Evolutionary conservation across 2,797 vertebrate genomes (phyloP), one percentile per base, ranked within the genome.

Genomic region (Tinamus major): DNA sequence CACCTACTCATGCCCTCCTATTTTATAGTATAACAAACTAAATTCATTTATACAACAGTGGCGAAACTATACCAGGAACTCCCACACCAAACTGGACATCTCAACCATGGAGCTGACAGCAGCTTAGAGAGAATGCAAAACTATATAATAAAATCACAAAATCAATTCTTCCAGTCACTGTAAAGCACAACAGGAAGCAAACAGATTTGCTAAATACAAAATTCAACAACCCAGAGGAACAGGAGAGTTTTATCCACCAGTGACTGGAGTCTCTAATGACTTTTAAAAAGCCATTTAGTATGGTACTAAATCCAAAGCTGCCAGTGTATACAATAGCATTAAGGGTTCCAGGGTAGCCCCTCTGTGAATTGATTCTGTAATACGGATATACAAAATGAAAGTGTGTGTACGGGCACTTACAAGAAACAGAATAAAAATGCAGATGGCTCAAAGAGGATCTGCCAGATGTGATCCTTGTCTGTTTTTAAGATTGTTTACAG

Each of bases 401-500:
- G 29, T 23, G 23, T 2, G 2, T 7, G 13, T 78, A 19, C 14
- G 35, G 4, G 8, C 2, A 1, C 31, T 53, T 29, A 19, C 19
- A 56, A 16, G 51, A 88, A 88, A 85, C 0, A 0, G 2, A 10
- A 11, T 33, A 24, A 59, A 82, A 65, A 42, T 4, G 8, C 37
- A 91, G 26, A 61, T 13, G 17, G 4, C 16, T 39, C 76, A 27
- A 13, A 51, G 24, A 69, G 24, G 35, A 64, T 24, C 27, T 79
- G 29, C 31, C 67, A 88, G 67, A 65, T 51, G 23, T 18, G 31
- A 72, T 49, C 46, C 31, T 49, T 24, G 6, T 21, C 42, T 85
- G 2, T 67, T 79, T 91, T 89, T 61, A 74, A 67, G 31, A 74
- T 31, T 37, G 35, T 42, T 91, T 94, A 91, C 19, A 21, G 35